Evolutionary conservation across 2,113 vertebrate species (phyloP).

Genomic region (Alligator sinensis): DNA sequence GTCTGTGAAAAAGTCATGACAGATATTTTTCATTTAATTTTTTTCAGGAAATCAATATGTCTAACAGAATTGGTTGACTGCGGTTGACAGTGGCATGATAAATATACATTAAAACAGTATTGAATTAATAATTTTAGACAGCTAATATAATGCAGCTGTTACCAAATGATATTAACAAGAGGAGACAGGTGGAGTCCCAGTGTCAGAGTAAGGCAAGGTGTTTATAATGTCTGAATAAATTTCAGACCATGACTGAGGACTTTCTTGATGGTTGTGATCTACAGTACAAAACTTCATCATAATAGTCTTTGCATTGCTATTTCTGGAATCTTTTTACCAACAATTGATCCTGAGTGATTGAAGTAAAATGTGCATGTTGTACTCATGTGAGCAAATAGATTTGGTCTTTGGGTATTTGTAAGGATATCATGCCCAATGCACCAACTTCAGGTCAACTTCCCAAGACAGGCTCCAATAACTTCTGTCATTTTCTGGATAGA

Average conservation of each 20-base stretch:
- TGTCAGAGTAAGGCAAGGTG: constrained; percentile 56
- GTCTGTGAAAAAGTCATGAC: constrained; percentile 51
- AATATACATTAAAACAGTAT: constrained; percentile 79
- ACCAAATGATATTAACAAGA: constrained; percentile 81
- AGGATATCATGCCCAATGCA: not conserved
- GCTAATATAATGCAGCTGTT: constrained; percentile 77
- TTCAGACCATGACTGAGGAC: constrained; percentile 58
- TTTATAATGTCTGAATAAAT: constrained; percentile 65
- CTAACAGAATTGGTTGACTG: constrained; percentile 70
- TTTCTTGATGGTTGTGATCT: not conserved
- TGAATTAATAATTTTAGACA: constrained; percentile 82
- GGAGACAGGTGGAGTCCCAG: constrained; percentile 71
- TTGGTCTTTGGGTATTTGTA: not conserved
- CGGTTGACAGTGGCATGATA: constrained; percentile 76
- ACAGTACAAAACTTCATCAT: constrained; percentile 58
- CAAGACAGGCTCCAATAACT: not conserved
- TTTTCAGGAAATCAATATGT: constrained; percentile 76
- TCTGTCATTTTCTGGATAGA: not conserved
- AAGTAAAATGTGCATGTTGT: constrained; percentile 16
- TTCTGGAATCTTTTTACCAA: constrained; percentile 33
- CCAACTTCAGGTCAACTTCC: not conserved
- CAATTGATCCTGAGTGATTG: constrained; percentile 50
- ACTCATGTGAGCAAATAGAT: constrained; percentile 6
- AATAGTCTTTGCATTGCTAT: constrained; percentile 66
- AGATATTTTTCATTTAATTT: constrained; percentile 74